These are phyloP conservation scores for Mesitornis unicolor DNA, from an alignment of 2,113 vertebrate species.

Conservation along the genomic window DNA sequence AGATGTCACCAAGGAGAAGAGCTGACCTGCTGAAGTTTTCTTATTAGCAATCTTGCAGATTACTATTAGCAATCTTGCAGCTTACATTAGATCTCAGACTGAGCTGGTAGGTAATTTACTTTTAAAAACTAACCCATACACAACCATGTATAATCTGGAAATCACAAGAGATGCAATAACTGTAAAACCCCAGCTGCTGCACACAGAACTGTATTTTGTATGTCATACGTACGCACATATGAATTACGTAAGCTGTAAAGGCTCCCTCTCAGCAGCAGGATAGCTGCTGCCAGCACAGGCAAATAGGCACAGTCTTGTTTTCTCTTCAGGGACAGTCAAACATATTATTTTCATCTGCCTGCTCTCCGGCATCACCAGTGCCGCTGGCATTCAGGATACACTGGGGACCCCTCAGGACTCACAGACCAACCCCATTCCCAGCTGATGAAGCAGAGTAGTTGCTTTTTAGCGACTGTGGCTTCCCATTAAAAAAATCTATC, in stretches of 20 bases:
- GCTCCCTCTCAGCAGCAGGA: neutral
- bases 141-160: neutral
- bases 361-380: neutral
- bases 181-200: neutral
- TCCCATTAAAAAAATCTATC: neutral
- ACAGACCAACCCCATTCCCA: neutral
- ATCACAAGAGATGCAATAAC: neutral
- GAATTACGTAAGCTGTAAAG: neutral
- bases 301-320: neutral
- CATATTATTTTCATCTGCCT: neutral
- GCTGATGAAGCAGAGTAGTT: neutral
- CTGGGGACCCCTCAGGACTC: neutral
- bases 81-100: neutral
- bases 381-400: neutral
- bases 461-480: neutral
- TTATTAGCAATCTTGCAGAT: neutral
- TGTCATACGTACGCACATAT: accelerated
- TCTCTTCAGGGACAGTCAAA: neutral
- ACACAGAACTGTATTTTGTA: neutral
- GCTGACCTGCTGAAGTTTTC: neutral
- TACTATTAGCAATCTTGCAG: neutral
- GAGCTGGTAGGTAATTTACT: neutral
- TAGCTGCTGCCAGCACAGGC: neutral
- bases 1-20: neutral
- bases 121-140: neutral